Evolutionary conservation across 1,140 invertebrate species (phyloP).

Genomic region (Ganaspis sp.): DNA sequence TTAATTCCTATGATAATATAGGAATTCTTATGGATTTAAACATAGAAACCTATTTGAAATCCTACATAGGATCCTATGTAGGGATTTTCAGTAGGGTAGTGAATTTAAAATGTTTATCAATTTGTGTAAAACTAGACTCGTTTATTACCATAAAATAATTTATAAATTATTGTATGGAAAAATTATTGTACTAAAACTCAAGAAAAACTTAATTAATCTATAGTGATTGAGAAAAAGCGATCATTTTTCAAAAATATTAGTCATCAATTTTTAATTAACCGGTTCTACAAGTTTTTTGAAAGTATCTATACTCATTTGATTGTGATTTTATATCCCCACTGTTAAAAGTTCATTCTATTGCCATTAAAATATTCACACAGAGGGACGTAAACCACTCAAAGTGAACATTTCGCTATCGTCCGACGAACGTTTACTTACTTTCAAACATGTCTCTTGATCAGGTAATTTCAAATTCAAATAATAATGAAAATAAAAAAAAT

Average conservation of each 20-base stretch:
- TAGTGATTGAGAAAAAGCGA: neutral
- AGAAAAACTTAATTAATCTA: neutral
- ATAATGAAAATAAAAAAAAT: neutral
- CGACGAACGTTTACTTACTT: neutral
- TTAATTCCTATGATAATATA: no score
- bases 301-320: neutral
- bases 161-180: no score
- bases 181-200: no score
- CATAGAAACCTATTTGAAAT: no score
- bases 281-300: slow-evolving; percentile 14
- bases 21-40: no score
- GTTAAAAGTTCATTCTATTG: neutral
- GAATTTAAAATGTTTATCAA: no score
- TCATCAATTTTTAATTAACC: slow-evolving; percentile 13
- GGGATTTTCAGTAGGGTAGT: no score
- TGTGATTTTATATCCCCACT: neutral
- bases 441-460: slow-evolving; percentile 5
- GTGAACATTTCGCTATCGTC: slow-evolving; percentile 1
- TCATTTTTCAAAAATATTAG: neutral
- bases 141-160: no score
- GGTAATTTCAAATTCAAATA: neutral
- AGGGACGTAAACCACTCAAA: neutral
- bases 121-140: no score
- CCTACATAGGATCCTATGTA: no score
- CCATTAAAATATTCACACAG: neutral